Evolutionary conservation across 2,888 invertebrate species (phyloP).

Genomic region (Mimas tiliae): DNA sequence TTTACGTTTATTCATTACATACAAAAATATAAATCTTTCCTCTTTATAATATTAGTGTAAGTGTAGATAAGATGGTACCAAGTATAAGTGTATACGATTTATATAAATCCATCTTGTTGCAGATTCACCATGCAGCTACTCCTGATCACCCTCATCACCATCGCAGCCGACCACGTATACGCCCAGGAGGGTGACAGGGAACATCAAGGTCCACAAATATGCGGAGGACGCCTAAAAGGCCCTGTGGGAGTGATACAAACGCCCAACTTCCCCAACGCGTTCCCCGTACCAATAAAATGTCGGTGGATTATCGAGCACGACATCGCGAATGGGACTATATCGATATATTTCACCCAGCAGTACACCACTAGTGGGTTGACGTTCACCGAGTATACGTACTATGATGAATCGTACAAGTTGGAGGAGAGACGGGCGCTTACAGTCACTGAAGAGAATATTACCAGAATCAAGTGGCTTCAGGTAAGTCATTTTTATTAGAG

Average conservation of each 20-base stretch:
- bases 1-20: too few species aligned
- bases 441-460: constrained; percentile 90
- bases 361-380: constrained; percentile 92
- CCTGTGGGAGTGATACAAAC: constrained; percentile 90
- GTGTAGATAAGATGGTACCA: too few species aligned
- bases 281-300: constrained; percentile 92
- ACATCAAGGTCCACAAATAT: constrained; percentile 76
- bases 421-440: constrained; percentile 87
- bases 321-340: constrained; percentile 90
- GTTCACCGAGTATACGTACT: constrained; percentile 91
- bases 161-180: constrained; percentile 54
- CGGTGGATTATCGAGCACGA: constrained; percentile 94
- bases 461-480: constrained; percentile 86
- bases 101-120: constrained; percentile 47
- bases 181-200: constrained; percentile 62
- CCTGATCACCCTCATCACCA: constrained; percentile 64
- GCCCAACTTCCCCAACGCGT: constrained; percentile 93
- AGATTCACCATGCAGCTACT: constrained; percentile 68
- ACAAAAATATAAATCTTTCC: too few species aligned
- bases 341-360: constrained; percentile 94
- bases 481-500: constrained; percentile 49
- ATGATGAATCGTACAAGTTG: constrained; percentile 88
- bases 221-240: constrained; percentile 88
- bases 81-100: too few species aligned
- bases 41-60: too few species aligned